Evolutionary conservation across 2,113 vertebrate genomes (phyloP).

Genomic region (Datnioides undecimradiatus): DNA sequence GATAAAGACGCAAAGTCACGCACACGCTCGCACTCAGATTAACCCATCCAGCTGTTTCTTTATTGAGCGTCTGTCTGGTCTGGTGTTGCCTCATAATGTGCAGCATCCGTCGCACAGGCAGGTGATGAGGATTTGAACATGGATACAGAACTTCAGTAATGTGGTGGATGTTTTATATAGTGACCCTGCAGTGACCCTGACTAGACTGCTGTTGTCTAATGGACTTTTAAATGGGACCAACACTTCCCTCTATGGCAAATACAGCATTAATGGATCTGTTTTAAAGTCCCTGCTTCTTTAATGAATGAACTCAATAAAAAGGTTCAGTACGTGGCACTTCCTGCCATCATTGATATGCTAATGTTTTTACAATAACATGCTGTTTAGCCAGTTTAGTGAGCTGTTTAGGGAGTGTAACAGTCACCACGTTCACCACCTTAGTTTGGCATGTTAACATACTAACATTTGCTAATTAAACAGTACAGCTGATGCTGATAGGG

Average conservation of each 20-base stretch:
- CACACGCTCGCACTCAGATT: constrained; percentile 5
- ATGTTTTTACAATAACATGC: too few species aligned
- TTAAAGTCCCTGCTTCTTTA: background rate
- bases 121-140: background rate
- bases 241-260: background rate
- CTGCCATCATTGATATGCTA: too few species aligned
- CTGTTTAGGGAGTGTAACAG: background rate
- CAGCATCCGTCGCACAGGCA: background rate
- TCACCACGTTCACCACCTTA: background rate
- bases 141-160: background rate
- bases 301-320: too few species aligned
- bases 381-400: too few species aligned
- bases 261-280: too few species aligned
- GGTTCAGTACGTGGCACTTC: background rate
- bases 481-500: background rate
- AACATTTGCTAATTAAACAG: background rate
- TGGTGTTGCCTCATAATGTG: background rate
- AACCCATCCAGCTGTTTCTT: background rate
- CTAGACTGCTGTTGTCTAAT: background rate
- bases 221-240: background rate
- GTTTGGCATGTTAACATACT: background rate
- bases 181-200: background rate
- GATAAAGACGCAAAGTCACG: constrained; percentile 6
- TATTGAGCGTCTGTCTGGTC: background rate
- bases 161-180: background rate